Base-by-base conservation (phyloP, 2,888 invertebrate species). In the Pristionchus fissidentatus region DNA sequence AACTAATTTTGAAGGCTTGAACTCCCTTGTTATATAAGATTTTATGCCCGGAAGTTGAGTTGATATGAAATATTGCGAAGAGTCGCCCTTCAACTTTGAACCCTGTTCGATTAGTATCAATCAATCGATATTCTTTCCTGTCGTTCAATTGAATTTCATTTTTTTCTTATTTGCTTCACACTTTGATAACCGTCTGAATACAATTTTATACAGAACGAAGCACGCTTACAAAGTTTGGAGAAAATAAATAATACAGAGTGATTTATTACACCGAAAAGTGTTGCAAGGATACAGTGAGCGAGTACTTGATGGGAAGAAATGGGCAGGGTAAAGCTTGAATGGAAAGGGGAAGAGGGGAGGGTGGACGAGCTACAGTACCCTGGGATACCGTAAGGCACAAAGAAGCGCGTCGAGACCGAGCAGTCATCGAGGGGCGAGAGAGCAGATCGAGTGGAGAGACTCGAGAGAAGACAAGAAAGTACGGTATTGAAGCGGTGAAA, bases 271-370 rank as follows among this genome's bases (percentile, higher is more conserved):
- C 70, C 70, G 70, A 70, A n/a, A n/a, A n/a, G n/a, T n/a, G n/a
- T n/a, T n/a, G n/a, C n/a, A n/a, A n/a, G n/a, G n/a, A n/a, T n/a
- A n/a, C n/a, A n/a, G n/a, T n/a, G n/a, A n/a, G n/a, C n/a, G n/a
- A n/a, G n/a, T n/a, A n/a, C n/a, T n/a, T n/a, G n/a, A n/a, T 70
- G 70, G 70, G 43, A 70, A 70, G 70, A 70, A 70, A 70, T 70
- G 41, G 70, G 70, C 70, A 43, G 70, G n/a, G 70, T 70, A 70
- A 70, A 70, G 70, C 70, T 70, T 70, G 70, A 70, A 10, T 43
- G 43, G 43, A 41, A 70, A 22, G n/a, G 19, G 70, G 26, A 41
- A 66, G 55, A 66, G 38, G 38, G 38, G 22, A 35, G 35, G 62
- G 35, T 32, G 15, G 62, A 66, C 19, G 38, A 60, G 62, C 62